Evolutionary conservation across 1,140 invertebrate species (phyloP).

Genomic region (Polypedilum vanderplanki): DNA sequence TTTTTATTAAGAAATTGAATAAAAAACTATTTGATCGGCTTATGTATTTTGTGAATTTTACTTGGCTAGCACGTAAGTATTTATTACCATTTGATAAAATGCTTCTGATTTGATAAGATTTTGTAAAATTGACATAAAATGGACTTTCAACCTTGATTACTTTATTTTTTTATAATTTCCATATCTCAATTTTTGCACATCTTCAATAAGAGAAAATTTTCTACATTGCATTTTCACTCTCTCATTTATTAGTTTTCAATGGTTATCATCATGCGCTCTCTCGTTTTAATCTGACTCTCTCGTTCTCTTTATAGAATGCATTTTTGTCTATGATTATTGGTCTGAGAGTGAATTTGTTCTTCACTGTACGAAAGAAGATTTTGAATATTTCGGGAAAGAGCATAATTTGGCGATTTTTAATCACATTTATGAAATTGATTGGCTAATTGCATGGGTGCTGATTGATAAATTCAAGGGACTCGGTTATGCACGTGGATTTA

Average conservation of each 20-base stretch:
- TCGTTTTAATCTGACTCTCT: neutral
- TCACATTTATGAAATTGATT: conserved; percentile 21
- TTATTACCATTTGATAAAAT: neutral
- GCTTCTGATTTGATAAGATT: neutral
- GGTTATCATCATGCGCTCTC: too few relatives aligned
- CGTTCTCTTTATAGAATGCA: neutral
- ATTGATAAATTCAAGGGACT: neutral
- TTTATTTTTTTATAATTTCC: neutral
- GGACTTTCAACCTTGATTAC: neutral
- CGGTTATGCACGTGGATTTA: neutral
- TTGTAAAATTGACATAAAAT: neutral
- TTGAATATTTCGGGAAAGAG: neutral
- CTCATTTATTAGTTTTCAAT: too few relatives aligned
- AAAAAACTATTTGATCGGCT: neutral
- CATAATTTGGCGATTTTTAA: neutral
- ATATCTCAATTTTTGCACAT: neutral
- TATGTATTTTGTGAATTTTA: conserved; percentile 5
- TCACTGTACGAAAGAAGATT: neutral
- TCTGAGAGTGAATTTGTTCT: neutral
- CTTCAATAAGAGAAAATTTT: neutral
- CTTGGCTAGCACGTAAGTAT: conserved; percentile 18
- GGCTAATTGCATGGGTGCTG: neutral
- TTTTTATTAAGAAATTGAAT: neutral
- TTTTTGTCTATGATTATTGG: neutral
- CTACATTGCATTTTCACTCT: too few relatives aligned